Evolutionary conservation across 2,797 vertebrate genomes (phyloP), one percentile per base, ranked within the genome.

Genomic region (Poeciliopsis gracilis): DNA sequence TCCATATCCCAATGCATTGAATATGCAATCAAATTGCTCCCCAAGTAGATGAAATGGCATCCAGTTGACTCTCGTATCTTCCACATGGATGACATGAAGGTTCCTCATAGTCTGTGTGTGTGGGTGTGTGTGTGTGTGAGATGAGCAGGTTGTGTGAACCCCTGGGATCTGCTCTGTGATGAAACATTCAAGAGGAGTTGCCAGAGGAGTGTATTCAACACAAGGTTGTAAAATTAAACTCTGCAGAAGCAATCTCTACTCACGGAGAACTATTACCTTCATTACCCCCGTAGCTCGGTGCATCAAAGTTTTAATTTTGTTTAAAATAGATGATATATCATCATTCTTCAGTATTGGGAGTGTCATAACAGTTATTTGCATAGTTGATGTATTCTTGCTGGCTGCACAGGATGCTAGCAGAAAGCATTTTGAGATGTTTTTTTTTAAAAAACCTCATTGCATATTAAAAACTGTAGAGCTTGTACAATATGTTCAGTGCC

Each of bases 121-220:
- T 87, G 73, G 33, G 78, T 73, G 83, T 79, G 84, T 84, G 80
- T 84, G 80, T 84, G 74, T 77, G 82, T 89, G 88, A 77, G 88
- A 88, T 87, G 88, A 87, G 83, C 83, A 83, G 73, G 77, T 87
- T 85, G 88, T 84, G 83, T 85, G 87, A 86, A 88, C 92, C 91
- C 91, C 81, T 87, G 92, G 94, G 92, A 93, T 91, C 90, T 85
- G 84, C 78, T 92, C 90, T 93, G 92, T 95, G 93, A 94, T 95
- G 92, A 95, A 95, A 95, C 92, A 94, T 94, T 95, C 91, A 94
- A 81, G 90, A 92, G 82, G 87, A 92, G 91, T 91, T 93, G 91
- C 92, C 88, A 93, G 90, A 91, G 87, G 86, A 93, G 91, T 90
- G 87, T 83, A 86, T 94, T 91, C 91, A 86, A 90, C 81, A 82